Evolutionary conservation across 2,797 vertebrate species (phyloP), one percentile per base, ranked within the genome.

Genomic region (Sebastes reedi): DNA sequence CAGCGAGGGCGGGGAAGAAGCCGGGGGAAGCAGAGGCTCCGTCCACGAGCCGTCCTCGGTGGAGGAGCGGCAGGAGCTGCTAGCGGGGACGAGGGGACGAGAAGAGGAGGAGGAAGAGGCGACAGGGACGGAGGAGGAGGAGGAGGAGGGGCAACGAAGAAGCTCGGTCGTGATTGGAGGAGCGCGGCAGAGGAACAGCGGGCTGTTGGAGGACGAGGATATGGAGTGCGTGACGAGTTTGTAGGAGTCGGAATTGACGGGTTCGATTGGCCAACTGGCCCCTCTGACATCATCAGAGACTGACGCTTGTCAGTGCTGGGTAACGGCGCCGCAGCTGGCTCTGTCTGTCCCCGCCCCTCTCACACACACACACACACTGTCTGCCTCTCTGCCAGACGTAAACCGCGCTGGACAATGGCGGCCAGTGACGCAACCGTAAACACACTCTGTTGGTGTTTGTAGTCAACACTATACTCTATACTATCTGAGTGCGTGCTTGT

Each of bases 191-290:
- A 92, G 91, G 84, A 95, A 94, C 92, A 95, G 93, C 91, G 88
- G 85, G 81, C 93, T 95, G 69, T 84, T 95, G 79, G 94, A 96
- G 52, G 95, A 96, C 13, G 96, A 99, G 92, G 96, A 97, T 96
- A 96, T 97, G 95, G 97, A 97, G 93, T 97, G 96, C 82, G 95
- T 97, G 94, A 97, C 98, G 79, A 97, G 97, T 95, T 97, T 98
- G 97, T 98, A 99, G 97, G 95, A 82, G 77, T 77, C n/a, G 8
- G 42, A 46, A 70, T 80, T n/a, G 58, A 74, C 39, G 22, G 77
- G 77, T 89, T 85, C 32, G 16, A 83, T 82, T 22, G 77, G 80
- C 79, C 91, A 87, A 94, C 93, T 90, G 83, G 87, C 76, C 87
- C 83, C 85, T 89, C 84, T 89, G 90, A 87, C 76, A 71, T 86